Conservation (phyloP, 2,797 vertebrate species). For the Naso thynnoides region DNA sequence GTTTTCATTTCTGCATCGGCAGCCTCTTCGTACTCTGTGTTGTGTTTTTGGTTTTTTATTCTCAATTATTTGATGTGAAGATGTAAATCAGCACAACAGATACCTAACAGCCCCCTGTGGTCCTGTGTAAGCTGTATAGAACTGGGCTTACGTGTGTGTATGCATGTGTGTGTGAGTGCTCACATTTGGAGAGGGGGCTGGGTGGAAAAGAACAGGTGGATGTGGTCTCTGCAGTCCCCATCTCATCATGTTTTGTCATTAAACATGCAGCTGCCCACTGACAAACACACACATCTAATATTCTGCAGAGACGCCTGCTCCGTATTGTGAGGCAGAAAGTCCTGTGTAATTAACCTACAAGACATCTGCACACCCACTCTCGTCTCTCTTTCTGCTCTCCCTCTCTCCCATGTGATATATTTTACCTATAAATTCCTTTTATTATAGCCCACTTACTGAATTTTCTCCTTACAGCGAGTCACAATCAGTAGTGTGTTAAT, state of each 20-base stretch:
- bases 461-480: slow-evolving; percentile 49
- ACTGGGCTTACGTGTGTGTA: slow-evolving; percentile 1
- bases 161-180: slow-evolving; percentile 7
- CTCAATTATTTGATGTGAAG: slow-evolving; percentile 49
- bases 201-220: slow-evolving; percentile 68
- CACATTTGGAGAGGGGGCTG: slow-evolving; percentile 28
- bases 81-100: slow-evolving; percentile 58
- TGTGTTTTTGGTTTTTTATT: slow-evolving; percentile 22
- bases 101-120: slow-evolving; percentile 12
- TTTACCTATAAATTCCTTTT: slow-evolving; percentile 54
- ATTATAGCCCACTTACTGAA: slow-evolving; percentile 42
- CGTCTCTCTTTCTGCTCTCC: slow-evolving; percentile 7
- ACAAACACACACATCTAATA: slow-evolving; percentile 65
- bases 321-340: slow-evolving; percentile 59
- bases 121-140: slow-evolving; percentile 12
- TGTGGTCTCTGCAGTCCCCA: slow-evolving; percentile 60
- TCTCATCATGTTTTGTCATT: slow-evolving; percentile 78
- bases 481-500: slow-evolving; percentile 71
- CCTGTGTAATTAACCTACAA: slow-evolving; percentile 77
- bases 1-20: slow-evolving; percentile 12
- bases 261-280: slow-evolving; percentile 73
- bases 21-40: slow-evolving; percentile 9
- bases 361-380: slow-evolving; percentile 47
- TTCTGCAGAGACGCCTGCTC: slow-evolving; percentile 52
- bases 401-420: slow-evolving; percentile 33